Evolutionary conservation across 2,888 invertebrate genomes (phyloP).

Genomic region (Entomobrya proxima): DNA sequence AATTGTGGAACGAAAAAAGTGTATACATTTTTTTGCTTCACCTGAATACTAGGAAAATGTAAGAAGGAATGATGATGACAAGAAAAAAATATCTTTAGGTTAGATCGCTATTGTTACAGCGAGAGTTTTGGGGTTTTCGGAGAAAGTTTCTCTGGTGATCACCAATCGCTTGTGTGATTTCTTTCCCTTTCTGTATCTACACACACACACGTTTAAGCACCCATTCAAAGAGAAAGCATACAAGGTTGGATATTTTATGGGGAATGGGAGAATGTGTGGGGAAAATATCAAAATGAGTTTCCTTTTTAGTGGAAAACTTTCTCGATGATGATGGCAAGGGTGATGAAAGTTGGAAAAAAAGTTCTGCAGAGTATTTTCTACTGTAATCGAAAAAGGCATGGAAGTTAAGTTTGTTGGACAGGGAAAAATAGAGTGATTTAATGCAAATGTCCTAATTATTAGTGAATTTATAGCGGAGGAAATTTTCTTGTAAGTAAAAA

Average conservation of each 20-base stretch:
- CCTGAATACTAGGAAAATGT: no score
- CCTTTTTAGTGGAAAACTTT: constrained; percentile 64
- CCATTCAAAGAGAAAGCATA: no score
- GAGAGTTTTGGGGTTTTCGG: constrained; percentile 38
- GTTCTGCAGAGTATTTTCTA: constrained; percentile 27
- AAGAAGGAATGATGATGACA: constrained; percentile 23
- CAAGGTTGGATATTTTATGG: no score
- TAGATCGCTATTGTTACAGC: constrained; percentile 38
- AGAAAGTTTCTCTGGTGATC: constrained; percentile 52
- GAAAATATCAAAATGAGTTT: constrained; percentile 64
- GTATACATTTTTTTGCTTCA: constrained; percentile 2
- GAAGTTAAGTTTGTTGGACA: no score
- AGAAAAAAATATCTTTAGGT: constrained; percentile 31
- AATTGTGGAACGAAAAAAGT: neutral
- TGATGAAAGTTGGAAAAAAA: constrained; percentile 46
- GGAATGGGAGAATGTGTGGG: constrained; percentile 26
- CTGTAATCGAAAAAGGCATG: constrained; percentile 36
- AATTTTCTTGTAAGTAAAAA: neutral
- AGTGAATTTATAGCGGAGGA: constrained; percentile 28
- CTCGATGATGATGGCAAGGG: constrained; percentile 42
- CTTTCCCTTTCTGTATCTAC: constrained; percentile 42
- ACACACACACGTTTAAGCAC: constrained; percentile 15
- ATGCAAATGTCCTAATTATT: constrained; percentile 53
- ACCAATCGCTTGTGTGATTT: constrained; percentile 43
- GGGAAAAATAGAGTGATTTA: constrained; percentile 45